Percentiles rank a stretch among this genome's conserved stretches.
Evolutionary conservation across 2,888 invertebrate genomes (phyloP).

Genomic region (Escarpia spicata): DNA sequence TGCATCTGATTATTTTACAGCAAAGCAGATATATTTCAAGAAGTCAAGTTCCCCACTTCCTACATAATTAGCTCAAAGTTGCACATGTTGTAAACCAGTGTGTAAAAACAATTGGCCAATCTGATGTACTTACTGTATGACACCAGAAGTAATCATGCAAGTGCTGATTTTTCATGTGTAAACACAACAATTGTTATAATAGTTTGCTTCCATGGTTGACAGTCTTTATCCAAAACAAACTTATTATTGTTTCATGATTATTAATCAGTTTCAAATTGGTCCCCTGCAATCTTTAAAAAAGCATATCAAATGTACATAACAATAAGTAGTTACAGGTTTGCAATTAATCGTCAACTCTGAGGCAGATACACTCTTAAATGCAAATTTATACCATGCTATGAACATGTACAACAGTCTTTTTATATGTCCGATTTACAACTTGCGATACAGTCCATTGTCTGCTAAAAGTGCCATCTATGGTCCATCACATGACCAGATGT

Average conservation of each 20-base stretch:
- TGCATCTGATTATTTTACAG: background rate
- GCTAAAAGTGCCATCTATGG: background rate
- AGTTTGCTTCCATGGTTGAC: too few species aligned
- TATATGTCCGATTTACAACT: background rate
- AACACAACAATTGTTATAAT: too few species aligned
- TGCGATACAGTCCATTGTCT: background rate
- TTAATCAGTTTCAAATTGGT: background rate
- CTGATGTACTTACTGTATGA: too few species aligned
- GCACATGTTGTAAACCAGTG: too few species aligned
- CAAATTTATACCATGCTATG: background rate
- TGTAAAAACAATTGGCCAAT: too few species aligned
- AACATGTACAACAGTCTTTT: background rate
- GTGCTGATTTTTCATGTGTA: too few species aligned
- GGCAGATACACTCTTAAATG: background rate
- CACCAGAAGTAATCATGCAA: too few species aligned
- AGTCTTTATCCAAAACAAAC: background rate
- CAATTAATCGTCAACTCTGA: background rate
- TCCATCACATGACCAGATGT: background rate
- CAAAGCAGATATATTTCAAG: background rate
- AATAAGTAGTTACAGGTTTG: background rate
- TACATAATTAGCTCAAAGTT: background rate
- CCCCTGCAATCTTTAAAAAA: background rate
- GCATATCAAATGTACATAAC: background rate
- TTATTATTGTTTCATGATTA: background rate
- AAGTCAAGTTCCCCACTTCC: background rate